Evolutionary conservation across 2,888 invertebrate genomes (phyloP), one percentile per base, ranked within the genome.

Genomic region (Tiliacea citrago): DNA sequence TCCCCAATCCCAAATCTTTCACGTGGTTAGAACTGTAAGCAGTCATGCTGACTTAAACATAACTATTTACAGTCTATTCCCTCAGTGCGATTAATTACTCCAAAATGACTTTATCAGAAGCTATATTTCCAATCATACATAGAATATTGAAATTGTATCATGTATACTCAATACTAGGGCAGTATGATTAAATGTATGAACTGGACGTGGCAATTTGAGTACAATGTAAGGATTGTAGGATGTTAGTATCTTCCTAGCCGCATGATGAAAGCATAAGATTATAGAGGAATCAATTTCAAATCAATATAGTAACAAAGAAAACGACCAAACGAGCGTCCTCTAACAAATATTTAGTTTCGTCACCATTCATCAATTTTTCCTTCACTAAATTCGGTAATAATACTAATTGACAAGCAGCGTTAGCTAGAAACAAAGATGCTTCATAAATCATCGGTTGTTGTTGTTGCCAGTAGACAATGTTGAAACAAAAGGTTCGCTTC

Each of bases 371-470:
- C 55, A 60, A 71, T 82, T 68, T 74, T 68, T n/a, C n/a, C 39
- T 71, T 74, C 21, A 66, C 60, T 58, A 72, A 78, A 84, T 82
- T 85, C 73, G 61, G 75, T 81, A 81, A 75, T 67, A 73, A 85
- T 79, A 83, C 66, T 83, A 81, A 85, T 83, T 81, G 85, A 83
- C 78, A 83, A 65, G 67, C 75, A 51, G 49, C 66, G 75, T 61
- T 70, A 49, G 63, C 75, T 69, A 24, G 80, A 73, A 81, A 83
- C 81, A 83, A 85, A 73, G 79, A 76, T 71, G 65, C 61, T 65
- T 61, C 83, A 85, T 85, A 75, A 85, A 85, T 85, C 86, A 85
- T 70, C 35, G 66, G 39, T 21, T 51, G 75, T 72, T 83, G 65
- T 67, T 76, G 70, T 49, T 65, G 49, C 29, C 72, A 72, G 13